Percentiles rank a stretch among this genome's conserved stretches.
These are phyloP conservation scores for Uria aalge DNA, from an alignment of 2,113 vertebrate genomes.

Conservation along the genomic window DNA sequence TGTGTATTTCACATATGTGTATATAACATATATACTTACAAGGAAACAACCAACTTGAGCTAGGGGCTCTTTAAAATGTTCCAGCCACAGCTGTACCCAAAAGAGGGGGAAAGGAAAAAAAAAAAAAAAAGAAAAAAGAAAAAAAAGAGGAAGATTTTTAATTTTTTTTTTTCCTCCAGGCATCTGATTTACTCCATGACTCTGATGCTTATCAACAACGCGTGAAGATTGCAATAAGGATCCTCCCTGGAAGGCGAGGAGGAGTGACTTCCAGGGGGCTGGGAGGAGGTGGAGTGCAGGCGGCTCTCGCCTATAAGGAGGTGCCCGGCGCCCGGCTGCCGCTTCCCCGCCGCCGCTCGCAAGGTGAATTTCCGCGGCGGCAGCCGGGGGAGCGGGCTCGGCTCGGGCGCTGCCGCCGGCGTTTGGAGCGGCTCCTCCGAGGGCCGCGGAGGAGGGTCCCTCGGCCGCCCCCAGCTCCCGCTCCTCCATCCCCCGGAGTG, in stretches of 20 bases:
- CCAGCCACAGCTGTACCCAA: neutral
- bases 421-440: neutral
- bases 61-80: neutral
- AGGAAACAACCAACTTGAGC: neutral
- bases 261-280: constrained; percentile 62
- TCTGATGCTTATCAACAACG: constrained; percentile 46
- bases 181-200: neutral
- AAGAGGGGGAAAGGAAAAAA: neutral
- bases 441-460: neutral
- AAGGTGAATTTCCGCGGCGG: neutral
- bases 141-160: neutral
- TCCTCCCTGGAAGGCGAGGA: constrained; percentile 69
- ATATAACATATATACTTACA: neutral
- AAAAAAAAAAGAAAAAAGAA: neutral
- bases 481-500: neutral
- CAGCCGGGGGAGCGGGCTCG: neutral
- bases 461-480: neutral
- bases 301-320: constrained; percentile 75
- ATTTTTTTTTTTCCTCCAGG: neutral
- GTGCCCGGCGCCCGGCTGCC: constrained; percentile 51
- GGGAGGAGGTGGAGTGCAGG: constrained; percentile 68
- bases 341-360: constrained; percentile 19
- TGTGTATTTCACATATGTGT: neutral
- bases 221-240: constrained; percentile 18
- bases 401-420: neutral